Evolutionary conservation across 2,888 invertebrate species (phyloP).

Genomic region (Ischnura elegans): DNA sequence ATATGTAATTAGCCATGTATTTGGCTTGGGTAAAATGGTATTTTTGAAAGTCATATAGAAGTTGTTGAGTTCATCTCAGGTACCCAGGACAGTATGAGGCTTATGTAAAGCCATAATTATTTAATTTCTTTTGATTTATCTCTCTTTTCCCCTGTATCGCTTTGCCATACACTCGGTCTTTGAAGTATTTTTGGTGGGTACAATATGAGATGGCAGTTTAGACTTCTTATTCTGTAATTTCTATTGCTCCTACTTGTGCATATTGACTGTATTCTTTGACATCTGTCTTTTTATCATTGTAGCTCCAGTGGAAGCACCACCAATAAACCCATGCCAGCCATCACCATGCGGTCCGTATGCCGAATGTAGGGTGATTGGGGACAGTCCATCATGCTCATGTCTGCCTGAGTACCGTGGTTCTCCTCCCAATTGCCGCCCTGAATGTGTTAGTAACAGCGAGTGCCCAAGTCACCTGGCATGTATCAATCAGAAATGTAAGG

Average conservation of each 20-base stretch:
- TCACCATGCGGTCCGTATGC: constrained; percentile 87
- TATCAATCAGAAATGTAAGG: constrained; percentile 85
- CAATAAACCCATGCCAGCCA: constrained; percentile 83
- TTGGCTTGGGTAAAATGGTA: no score
- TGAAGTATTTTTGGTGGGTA: no score
- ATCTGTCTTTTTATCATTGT: not conserved
- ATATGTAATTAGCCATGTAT: no score
- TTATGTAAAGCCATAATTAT: no score
- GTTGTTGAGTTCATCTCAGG: no score
- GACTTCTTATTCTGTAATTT: not conserved
- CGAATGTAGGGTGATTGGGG: constrained; percentile 80
- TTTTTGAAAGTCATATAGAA: no score
- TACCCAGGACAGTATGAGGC: no score
- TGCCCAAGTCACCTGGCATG: constrained; percentile 85
- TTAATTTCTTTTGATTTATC: no score
- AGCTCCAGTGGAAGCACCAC: constrained; percentile 70
- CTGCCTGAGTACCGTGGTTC: constrained; percentile 82
- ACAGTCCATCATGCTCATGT: constrained; percentile 81
- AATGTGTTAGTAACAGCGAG: constrained; percentile 87
- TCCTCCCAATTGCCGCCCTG: constrained; percentile 85
- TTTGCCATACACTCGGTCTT: no score
- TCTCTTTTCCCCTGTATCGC: no score
- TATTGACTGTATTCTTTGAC: not conserved
- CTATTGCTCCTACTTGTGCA: not conserved
- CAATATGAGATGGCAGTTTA: not conserved